Base-by-base conservation (phyloP, 2,113 vertebrate species). In the Corythornis vintsioides region DNA sequence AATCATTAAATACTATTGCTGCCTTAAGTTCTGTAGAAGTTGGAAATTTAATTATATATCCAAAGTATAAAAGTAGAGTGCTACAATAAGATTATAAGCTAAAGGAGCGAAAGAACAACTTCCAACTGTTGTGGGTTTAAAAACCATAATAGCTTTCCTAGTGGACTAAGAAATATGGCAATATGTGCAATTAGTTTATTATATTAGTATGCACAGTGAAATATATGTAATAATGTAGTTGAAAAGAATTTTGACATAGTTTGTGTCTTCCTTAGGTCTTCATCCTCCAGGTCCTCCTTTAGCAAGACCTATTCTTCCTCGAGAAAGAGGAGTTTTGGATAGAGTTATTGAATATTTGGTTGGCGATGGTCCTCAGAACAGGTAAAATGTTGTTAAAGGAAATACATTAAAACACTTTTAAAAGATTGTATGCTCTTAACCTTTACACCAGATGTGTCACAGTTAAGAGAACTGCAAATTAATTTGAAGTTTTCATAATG, bases 291-390 rank as follows among this genome's bases (percentile, higher is more conserved):
- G 99, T 48, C 99, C 99, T 61, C 99, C 99, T 65, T 97, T 99
- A 94, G 98, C 98, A 97, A 98, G 99, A 96, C 99, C 99, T 63
- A 96, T 99, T 94, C 98, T 99, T 91, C 99, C 99, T 42, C 97
- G 98, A 96, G 98, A 99, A 81, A 98, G 99, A 95, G 98, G 99
- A 76, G 96, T 98, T 50, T 84, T 99, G 97, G 99, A 99, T 96
- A 98, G 98, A 98, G 95, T 99, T 97, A 97, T 99, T 96, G 99
- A 99, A 88, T 99, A 99, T 97, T 98, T 99, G 91, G 99, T 99
- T 95, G 99, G 99, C 65, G 99, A 99, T 96, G 99, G 99, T 65
- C 99, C 99, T 94, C 99, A 99, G 95, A 99, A 99, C 98, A 99
- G 99, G 99, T 99, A 95, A 85, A 92, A 35, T 72, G 74, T 79